Percentiles rank a stretch among this genome's conserved stretches.
Conservation (phyloP, 2,888 invertebrate species). For the Hermaeophaga mercurialis region DNA sequence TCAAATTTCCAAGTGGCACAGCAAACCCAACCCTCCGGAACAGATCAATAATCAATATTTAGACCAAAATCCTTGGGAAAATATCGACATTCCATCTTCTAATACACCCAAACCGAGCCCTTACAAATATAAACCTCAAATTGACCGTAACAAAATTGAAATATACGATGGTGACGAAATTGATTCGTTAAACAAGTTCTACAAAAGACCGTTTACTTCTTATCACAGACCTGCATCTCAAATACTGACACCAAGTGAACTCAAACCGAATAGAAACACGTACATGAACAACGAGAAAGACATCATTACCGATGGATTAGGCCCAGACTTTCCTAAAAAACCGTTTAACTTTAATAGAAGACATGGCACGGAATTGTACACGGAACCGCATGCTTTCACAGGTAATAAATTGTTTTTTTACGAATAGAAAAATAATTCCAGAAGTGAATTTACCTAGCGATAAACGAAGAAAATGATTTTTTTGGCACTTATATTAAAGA, state of each 20-base stretch:
- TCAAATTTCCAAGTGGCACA: conserved; percentile 80
- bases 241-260: neutral
- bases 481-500: too few species aligned
- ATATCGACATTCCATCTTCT: conserved; percentile 29
- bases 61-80: conserved; percentile 53
- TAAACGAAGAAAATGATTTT: too few species aligned
- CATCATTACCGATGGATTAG: conserved; percentile 61
- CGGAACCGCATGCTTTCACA: conserved; percentile 62
- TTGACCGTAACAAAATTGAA: conserved; percentile 43
- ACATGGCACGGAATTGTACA: conserved; percentile 53
- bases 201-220: neutral
- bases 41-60: conserved; percentile 45
- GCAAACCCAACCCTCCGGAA: conserved; percentile 59
- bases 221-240: neutral
- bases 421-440: too few species aligned
- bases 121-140: conserved; percentile 20
- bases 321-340: conserved; percentile 60
- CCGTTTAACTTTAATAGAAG: conserved; percentile 27
- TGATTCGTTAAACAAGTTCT: conserved; percentile 26
- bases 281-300: conserved; percentile 27
- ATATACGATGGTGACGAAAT: conserved; percentile 55
- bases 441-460: too few species aligned
- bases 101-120: neutral
- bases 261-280: conserved; percentile 38
- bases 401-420: too few species aligned